Percentiles rank a stretch among this genome's conserved stretches.
Conservation (phyloP, 2,888 invertebrate species). For the Sminthurinus aureus region DNA sequence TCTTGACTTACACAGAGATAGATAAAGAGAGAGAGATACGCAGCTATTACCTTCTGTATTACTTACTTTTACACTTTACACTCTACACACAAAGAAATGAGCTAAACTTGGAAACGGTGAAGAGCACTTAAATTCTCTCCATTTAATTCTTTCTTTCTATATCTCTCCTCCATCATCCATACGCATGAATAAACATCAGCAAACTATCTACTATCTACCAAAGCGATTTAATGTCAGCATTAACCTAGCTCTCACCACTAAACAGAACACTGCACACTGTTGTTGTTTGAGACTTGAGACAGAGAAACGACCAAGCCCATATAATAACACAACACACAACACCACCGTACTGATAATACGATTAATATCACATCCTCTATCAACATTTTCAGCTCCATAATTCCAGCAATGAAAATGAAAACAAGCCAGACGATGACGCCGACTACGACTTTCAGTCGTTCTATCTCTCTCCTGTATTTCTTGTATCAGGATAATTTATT, state of each 20-base stretch:
- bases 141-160: not conserved
- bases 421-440: no score
- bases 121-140: constrained; percentile 27
- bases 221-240: constrained; percentile 13
- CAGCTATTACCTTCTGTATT: no score
- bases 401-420: no score
- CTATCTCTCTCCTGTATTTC: not conserved
- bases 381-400: not conserved
- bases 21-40: no score
- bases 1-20: no score
- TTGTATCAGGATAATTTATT: constrained; percentile 37
- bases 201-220: no score
- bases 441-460: no score
- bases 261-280: no score
- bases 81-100: not conserved
- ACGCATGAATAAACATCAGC: constrained; percentile 44
- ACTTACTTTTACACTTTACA: no score
- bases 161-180: constrained; percentile 2
- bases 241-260: not conserved
- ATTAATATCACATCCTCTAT: constrained; percentile 26
- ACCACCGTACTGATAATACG: constrained; percentile 21
- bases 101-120: constrained; percentile 2
- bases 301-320: constrained; percentile 23
- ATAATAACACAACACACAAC: constrained; percentile 19
- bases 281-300: no score